These are phyloP conservation scores for Ophion slaviceki DNA, from an alignment of 2,888 invertebrate species.

Conservation along the genomic window DNA sequence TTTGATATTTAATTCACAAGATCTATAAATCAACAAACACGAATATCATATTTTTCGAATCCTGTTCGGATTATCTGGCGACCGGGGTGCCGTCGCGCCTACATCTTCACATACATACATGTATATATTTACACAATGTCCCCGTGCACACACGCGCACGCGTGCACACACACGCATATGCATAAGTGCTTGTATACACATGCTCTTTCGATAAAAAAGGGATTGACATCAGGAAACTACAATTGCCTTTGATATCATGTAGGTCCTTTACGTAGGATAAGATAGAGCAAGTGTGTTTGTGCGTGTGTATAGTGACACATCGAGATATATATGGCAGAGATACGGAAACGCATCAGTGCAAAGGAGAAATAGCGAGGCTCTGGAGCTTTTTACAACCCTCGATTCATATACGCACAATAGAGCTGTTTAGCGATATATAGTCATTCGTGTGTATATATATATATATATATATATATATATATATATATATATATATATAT, in stretches of 20 bases:
- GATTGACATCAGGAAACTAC: neutral
- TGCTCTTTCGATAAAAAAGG: neutral
- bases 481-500: neutral
- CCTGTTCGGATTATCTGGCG: too few species aligned
- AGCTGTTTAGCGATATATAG: neutral
- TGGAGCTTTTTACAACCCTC: constrained; percentile 48
- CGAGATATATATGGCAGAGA: constrained; percentile 12
- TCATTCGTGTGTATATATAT: neutral
- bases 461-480: neutral
- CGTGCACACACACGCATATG: too few species aligned
- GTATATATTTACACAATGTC: too few species aligned
- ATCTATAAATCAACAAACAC: neutral
- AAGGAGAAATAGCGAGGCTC: constrained; percentile 27
- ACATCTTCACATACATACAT: too few species aligned
- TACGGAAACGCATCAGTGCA: constrained; percentile 30
- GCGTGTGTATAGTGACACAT: neutral
- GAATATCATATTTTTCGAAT: neutral
- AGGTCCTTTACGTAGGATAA: neutral
- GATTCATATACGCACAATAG: constrained; percentile 50
- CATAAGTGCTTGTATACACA: neutral
- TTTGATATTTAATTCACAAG: neutral
- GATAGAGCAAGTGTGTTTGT: neutral
- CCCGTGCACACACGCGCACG: neutral
- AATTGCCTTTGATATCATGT: neutral
- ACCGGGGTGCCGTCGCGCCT: too few species aligned